phyloP scores from a whole-genome alignment of 2,113 vertebrate species.

The human region DNA sequence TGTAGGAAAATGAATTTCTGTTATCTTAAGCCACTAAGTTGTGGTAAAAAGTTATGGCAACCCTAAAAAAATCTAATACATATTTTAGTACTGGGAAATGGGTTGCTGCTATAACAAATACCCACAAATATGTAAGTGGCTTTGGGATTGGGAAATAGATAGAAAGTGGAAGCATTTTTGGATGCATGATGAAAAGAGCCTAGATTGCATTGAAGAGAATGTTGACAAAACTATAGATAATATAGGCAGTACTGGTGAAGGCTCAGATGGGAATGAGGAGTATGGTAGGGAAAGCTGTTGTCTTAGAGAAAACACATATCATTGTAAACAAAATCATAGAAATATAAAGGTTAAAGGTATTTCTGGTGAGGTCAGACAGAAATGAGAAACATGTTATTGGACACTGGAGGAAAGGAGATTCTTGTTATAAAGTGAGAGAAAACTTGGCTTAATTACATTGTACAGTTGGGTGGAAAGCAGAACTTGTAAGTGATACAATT shows the following conservation, averaged over 20 bases:
- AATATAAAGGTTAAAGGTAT: neutral
- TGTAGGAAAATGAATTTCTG: neutral
- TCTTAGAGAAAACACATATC: neutral
- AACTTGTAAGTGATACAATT: neutral
- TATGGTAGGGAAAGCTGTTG: neutral
- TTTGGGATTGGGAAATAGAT: neutral
- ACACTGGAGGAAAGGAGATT: neutral
- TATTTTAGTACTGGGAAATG: neutral
- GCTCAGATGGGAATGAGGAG: neutral
- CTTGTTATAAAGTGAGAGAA: neutral
- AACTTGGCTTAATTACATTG: neutral
- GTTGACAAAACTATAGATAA: neutral
- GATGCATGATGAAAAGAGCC: neutral
- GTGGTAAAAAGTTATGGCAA: neutral
- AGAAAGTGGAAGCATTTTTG: too few relatives aligned
- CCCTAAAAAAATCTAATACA: neutral
- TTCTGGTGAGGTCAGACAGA: neutral
- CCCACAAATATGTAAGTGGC: neutral
- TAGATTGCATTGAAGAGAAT: neutral
- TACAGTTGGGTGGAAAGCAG: neutral
- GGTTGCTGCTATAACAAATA: neutral
- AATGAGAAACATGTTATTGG: neutral
- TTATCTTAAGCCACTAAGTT: neutral
- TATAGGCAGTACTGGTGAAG: neutral
- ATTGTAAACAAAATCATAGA: neutral